Evolutionary conservation across 2,888 invertebrate species (phyloP), one percentile per base, ranked within the genome.

Genomic region (Pelosia muscerda): DNA sequence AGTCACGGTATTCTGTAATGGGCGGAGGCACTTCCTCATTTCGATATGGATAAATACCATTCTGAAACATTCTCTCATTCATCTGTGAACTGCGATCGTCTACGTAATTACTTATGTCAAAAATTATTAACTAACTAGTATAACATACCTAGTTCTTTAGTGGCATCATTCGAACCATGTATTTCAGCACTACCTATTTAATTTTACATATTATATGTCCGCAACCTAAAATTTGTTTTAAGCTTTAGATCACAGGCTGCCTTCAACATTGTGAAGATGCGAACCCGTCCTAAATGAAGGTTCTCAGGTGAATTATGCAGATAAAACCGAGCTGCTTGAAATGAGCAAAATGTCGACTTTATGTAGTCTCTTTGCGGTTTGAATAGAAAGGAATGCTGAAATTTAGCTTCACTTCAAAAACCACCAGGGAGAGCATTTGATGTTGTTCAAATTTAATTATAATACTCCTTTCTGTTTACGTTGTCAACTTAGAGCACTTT

Each of bases 371-470:
- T 76, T 80, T 78, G 74, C 65, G 58, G 65, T 58, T 54, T 34
- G 38, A 31, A 57, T 67, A 66, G 71, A 77, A 74, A 64, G 63
- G 71, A 71, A 63, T 65, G 68, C 63, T 55, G 58, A 71, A 69
- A 72, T 75, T 68, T 68, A 55, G 25, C 55, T 55, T 26, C 25
- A 68, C 67, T 69, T 38, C 23, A 22, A 69, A 69, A 76, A 68
- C 61, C 66, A 56, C 42, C 5, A 53, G 74, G 58, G 76, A 55
- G 49, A 58, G 63, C 61, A 25, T 68, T 73, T 71, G 73, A 69
- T 70, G 34, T 34, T 57, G 58, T 75, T 58, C 68, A 68, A 77
- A 72, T 79, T 63, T 72, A 55, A 69, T 71, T 75, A 72, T 72
- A 57, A 69, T 60, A 31, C 38, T 28, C 54, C 57, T 72, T 56